These are phyloP conservation scores for Carassius auratus DNA, from an alignment of 2,113 vertebrate genomes.

Conservation along the genomic window DNA sequence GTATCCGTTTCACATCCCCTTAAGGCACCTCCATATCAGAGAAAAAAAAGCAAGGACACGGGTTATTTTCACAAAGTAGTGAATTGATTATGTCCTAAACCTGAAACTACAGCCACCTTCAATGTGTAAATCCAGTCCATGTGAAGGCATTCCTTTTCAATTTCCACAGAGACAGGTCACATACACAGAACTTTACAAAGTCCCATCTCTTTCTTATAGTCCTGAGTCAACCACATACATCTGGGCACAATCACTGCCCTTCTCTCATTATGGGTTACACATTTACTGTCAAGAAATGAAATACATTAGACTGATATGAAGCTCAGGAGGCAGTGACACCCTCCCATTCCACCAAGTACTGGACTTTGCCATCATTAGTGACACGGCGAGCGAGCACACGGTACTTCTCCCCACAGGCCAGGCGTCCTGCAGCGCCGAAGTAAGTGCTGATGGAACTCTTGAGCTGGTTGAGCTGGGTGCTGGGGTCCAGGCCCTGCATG, in stretches of 20 bases:
- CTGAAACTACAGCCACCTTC: constrained; percentile 18
- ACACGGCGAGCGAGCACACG: constrained; percentile 92
- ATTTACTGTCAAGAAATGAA: constrained; percentile 49
- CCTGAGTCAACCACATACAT: constrained; percentile 25
- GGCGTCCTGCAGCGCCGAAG: constrained; percentile 94
- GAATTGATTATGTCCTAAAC: constrained; percentile 4
- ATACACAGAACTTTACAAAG: constrained; percentile 6
- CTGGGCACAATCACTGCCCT: constrained; percentile 32
- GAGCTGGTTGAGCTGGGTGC: constrained; percentile 91
- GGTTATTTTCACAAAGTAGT: neutral
- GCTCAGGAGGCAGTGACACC: constrained; percentile 96
- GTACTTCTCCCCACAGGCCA: constrained; percentile 97
- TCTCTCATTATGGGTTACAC: neutral
- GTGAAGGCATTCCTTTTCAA: constrained; percentile 29
- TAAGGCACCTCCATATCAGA: constrained; percentile 44
- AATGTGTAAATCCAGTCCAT: neutral
- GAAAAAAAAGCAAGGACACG: neutral
- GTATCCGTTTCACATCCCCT: constrained; percentile 27
- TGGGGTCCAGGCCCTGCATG: constrained; percentile 91
- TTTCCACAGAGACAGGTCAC: constrained; percentile 9
- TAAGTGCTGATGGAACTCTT: constrained; percentile 98
- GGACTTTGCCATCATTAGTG: constrained; percentile 95
- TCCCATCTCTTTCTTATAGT: neutral
- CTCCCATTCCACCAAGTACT: constrained; percentile 99
- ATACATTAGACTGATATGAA: constrained; percentile 37